Evolutionary conservation across 30 jellyfish, hydroid and myxozoan genomes (phyloP).

Genomic region (Aurelia aurita): DNA sequence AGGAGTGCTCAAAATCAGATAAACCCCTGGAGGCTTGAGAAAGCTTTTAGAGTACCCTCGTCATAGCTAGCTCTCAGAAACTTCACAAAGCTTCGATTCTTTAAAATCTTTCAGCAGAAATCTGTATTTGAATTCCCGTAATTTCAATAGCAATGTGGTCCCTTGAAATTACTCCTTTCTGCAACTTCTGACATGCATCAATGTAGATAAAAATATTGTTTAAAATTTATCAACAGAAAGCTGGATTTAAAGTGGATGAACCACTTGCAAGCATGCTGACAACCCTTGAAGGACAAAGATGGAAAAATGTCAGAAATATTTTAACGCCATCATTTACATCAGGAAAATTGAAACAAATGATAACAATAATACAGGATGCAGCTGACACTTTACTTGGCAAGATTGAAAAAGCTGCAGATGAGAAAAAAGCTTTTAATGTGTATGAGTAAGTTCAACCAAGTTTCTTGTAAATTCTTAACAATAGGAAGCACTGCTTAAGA

Average conservation of each 20-base stretch:
- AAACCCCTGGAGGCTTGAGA: too few relatives aligned
- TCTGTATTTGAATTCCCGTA: not conserved
- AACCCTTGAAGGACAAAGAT: constrained; percentile 27
- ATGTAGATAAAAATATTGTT: too few relatives aligned
- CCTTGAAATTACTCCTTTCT: too few relatives aligned
- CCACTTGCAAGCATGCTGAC: constrained; percentile 44
- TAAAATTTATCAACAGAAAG: not conserved
- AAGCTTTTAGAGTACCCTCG: too few relatives aligned
- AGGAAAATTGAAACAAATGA: constrained; percentile 50
- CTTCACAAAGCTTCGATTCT: too few relatives aligned
- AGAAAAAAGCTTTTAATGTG: constrained; percentile 8
- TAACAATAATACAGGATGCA: constrained; percentile 22
- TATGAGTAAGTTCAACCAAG: not conserved
- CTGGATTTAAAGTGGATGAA: constrained; percentile 6
- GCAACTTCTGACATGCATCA: too few relatives aligned
- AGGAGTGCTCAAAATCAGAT: too few relatives aligned
- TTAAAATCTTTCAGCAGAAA: not conserved
- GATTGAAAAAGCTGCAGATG: constrained; percentile 17
- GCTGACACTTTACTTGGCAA: constrained; percentile 34
- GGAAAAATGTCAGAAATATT: constrained; percentile 45
- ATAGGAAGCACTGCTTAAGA: too few relatives aligned
- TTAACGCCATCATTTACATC: constrained; percentile 53
- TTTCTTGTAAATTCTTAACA: too few relatives aligned
- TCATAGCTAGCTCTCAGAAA: too few relatives aligned
- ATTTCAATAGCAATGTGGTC: too few relatives aligned